These are phyloP conservation scores for Tachystola acroxantha DNA, from an alignment of 2,888 invertebrate genomes.

Conservation along the genomic window DNA sequence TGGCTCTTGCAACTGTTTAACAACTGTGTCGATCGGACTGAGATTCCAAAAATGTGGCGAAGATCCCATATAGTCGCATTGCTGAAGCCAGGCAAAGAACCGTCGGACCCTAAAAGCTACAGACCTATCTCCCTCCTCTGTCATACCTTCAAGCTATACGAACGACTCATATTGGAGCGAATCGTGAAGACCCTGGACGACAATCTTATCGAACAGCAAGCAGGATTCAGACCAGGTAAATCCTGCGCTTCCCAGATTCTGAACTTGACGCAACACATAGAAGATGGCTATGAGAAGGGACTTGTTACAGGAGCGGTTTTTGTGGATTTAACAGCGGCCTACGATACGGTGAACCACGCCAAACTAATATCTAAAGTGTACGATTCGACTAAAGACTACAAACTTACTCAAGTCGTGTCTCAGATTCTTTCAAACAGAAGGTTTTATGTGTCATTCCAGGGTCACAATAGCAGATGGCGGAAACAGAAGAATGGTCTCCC, in stretches of 20 bases:
- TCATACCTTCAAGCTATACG: constrained; percentile 8
- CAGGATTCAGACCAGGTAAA: constrained; percentile 7
- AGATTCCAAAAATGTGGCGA: background rate
- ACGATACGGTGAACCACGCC: constrained; percentile 1
- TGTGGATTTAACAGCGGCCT: constrained; percentile 8
- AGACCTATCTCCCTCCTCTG: constrained; percentile 3
- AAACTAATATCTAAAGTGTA: no score
- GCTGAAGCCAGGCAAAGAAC: constrained; percentile 2
- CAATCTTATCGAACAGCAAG: background rate
- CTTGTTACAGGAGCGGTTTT: constrained; percentile 2
- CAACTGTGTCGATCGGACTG: background rate
- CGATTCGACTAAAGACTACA: no score
- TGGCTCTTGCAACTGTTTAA: background rate
- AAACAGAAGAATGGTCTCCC: background rate
- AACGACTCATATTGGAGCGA: constrained; percentile 4
- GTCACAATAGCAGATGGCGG: constrained; percentile 3
- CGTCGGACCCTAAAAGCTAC: constrained; percentile 1
- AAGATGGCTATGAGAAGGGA: constrained; percentile 7
- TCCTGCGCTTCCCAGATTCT: constrained; percentile 4
- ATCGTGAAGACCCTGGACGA: constrained; percentile 2
- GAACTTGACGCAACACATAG: constrained; percentile 6
- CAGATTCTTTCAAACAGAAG: no score
- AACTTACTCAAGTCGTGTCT: no score
- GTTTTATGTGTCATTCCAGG: no score
- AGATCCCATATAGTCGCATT: background rate